Percentiles rank a stretch among this genome's conserved stretches.
These are phyloP conservation scores for Sylvia atricapilla DNA, from an alignment of 2,113 vertebrate species.

Conservation along the genomic window DNA sequence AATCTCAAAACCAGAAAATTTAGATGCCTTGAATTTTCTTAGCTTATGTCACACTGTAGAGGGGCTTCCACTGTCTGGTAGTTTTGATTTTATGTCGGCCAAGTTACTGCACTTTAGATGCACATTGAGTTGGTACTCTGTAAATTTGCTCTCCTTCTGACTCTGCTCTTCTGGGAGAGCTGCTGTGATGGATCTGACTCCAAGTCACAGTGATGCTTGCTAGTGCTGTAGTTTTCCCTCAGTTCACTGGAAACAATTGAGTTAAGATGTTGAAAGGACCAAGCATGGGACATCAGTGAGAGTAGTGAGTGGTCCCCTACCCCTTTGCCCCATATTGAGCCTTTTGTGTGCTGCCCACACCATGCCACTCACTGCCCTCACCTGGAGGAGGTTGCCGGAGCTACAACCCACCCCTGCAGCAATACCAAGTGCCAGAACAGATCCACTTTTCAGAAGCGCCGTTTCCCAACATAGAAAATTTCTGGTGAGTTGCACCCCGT, in stretches of 20 bases:
- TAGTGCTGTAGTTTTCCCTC: background rate
- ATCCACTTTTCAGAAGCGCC: background rate
- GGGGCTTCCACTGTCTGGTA: background rate
- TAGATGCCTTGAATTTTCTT: background rate
- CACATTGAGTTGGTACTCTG: background rate
- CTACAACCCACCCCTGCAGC: background rate
- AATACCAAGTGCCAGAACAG: background rate
- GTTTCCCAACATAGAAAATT: background rate
- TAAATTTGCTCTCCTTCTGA: background rate
- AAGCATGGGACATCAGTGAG: background rate
- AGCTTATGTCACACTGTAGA: background rate
- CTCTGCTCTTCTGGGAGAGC: background rate
- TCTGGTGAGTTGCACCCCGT: background rate
- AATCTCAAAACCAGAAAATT: background rate
- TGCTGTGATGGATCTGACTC: background rate
- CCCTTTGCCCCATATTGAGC: accelerated
- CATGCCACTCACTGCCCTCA: background rate
- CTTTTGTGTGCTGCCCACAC: accelerated
- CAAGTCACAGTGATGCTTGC: background rate
- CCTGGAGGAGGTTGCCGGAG: background rate
- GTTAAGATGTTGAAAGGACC: background rate
- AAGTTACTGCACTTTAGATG: background rate
- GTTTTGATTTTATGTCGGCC: background rate
- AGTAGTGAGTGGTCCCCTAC: background rate
- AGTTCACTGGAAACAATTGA: background rate